Evolutionary conservation across 2,888 invertebrate species (phyloP), one percentile per base, ranked within the genome.

Genomic region (Alloscopus bannaensis): DNA sequence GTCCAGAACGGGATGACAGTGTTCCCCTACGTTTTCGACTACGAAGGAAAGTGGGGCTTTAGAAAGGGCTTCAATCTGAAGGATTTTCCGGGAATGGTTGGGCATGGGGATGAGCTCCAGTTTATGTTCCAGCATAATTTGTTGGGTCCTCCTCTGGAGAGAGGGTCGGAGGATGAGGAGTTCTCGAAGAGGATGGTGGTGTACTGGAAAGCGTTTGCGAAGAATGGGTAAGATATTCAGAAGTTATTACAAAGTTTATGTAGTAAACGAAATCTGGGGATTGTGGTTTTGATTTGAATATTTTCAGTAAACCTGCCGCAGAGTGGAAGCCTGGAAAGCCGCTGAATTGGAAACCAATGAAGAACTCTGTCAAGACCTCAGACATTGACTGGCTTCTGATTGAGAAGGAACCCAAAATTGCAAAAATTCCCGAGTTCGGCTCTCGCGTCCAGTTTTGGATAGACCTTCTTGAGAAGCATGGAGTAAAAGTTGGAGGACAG

Each of bases 61-160:
- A 6, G 8, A 36, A 36, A 36, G 6, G n/a, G n/a, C 13, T 36
- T 36, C 13, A 13, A 13, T 6, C 8, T 36, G 36, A 36, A 8
- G 36, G 36, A 52, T 31, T 42, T 71, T 50, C 11, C 29, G 57
- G 73, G 36, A 47, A n/a, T 18, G 50, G 60, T 75, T 36, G 59
- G 59, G 1, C 77, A 77, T 24, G 76, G 40, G 2, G 76, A 76
- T 31, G 69, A 76, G 11, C 24, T 75, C 2, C 36, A 29, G 16
- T 24, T 42, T 13, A 45, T 24, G 11, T 77, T 77, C 40, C 11
- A 6, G 2, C 28, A 60, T 36, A 31, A 20, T 31, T 31, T 26
- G 8, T 22, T 22, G 1, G 40, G 40, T 16, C 40, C 40, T 3
- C 4, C 20, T 4, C 22, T 62, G 1, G 18, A 59, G 31, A 20